phyloP scores from a whole-genome alignment of 2,797 vertebrate genomes.

The Myripristis murdjan region DNA sequence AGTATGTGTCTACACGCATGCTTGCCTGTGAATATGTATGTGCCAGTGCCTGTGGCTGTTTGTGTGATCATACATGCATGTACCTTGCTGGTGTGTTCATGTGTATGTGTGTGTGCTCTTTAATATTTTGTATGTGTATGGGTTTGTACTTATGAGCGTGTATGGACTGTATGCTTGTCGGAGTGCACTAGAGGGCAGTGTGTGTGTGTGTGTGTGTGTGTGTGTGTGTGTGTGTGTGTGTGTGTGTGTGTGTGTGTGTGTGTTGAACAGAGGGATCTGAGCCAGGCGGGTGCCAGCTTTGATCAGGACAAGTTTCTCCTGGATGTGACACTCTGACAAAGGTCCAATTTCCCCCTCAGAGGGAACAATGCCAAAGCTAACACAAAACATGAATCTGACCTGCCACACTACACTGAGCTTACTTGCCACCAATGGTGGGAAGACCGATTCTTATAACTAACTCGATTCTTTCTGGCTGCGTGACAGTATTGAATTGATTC shows the following conservation, averaged over 20 bases:
- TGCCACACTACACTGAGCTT: constrained; percentile 41
- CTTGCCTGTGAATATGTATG: constrained; percentile 2
- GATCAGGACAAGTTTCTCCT: constrained; percentile 61
- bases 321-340: constrained; percentile 64
- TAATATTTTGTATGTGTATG: neutral
- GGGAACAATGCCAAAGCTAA: constrained; percentile 59
- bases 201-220: neutral
- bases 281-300: constrained; percentile 51
- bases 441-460: neutral
- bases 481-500: constrained; percentile 24
- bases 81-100: constrained; percentile 5
- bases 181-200: too few species aligned
- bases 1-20: constrained; percentile 10
- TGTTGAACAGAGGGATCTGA: constrained; percentile 17
- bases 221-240: constrained; percentile 13
- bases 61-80: constrained; percentile 6
- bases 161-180: neutral
- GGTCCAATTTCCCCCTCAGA: constrained; percentile 52
- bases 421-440: constrained; percentile 6
- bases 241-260: neutral
- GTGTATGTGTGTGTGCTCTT: neutral
- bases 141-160: neutral
- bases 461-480: constrained; percentile 4
- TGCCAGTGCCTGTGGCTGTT: constrained; percentile 17
- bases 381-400: constrained; percentile 56